A percentile compares a stretch with the other conserved stretches of the same genome.
These are phyloP conservation scores for Drosophila mercatorum DNA, from an alignment of 2,888 invertebrate genomes.

Conservation along the genomic window DNA sequence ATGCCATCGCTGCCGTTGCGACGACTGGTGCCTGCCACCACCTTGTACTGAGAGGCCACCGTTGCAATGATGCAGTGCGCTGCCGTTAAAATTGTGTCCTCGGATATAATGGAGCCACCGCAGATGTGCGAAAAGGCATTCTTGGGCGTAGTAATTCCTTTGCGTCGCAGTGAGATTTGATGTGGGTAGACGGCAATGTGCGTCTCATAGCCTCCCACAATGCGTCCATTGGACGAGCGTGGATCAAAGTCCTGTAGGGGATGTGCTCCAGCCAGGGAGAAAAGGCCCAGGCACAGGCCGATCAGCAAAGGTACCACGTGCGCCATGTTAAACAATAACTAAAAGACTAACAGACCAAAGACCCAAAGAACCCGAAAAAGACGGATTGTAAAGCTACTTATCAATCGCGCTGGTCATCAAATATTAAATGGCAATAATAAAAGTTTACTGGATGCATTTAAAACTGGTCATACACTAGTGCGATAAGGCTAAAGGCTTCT, in stretches of 20 bases:
- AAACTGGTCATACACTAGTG: slow-evolving; percentile 11
- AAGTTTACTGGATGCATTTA: slow-evolving; percentile 43
- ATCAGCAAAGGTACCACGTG: slow-evolving; percentile 39
- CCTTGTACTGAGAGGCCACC: slow-evolving; percentile 57
- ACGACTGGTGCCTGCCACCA: slow-evolving; percentile 86
- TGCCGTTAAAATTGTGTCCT: slow-evolving; percentile 68
- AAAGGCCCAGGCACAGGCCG: slow-evolving; percentile 10
- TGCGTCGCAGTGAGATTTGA: slow-evolving; percentile 76
- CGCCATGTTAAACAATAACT: slow-evolving; percentile 46
- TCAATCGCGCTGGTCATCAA: slow-evolving; percentile 23
- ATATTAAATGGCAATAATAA: slow-evolving; percentile 44
- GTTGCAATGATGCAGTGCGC: slow-evolving; percentile 76
- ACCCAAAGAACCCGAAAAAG: neutral
- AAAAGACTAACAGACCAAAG: slow-evolving; percentile 31
- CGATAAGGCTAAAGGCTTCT: slow-evolving; percentile 24
- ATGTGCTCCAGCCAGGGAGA: slow-evolving; percentile 13
- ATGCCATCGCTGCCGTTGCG: slow-evolving; percentile 84
- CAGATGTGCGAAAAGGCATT: slow-evolving; percentile 69
- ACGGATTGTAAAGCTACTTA: slow-evolving; percentile 39
- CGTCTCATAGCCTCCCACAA: slow-evolving; percentile 74
- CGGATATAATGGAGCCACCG: slow-evolving; percentile 74
- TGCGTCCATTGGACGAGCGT: slow-evolving; percentile 59
- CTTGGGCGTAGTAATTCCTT: slow-evolving; percentile 39
- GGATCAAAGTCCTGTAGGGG: slow-evolving; percentile 45
- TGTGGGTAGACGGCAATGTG: slow-evolving; percentile 70